Evolutionary conservation across 2,113 vertebrate genomes (phyloP).

Genomic region (Toxostoma redivivum): DNA sequence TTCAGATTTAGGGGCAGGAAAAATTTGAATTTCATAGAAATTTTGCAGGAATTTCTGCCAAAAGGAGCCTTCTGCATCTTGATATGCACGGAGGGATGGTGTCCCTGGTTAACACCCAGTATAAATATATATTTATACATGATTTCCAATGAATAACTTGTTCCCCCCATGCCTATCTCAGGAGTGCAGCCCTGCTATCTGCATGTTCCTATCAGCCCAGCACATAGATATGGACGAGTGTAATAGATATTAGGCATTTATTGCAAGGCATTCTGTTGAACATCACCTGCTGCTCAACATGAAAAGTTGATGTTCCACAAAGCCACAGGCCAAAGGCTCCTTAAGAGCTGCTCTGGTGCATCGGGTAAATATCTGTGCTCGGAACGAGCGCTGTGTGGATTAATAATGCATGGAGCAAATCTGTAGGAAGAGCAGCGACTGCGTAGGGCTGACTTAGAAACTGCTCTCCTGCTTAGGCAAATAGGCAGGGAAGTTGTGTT

Average conservation of each 20-base stretch:
- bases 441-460: neutral
- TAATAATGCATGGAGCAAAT: constrained; percentile 49
- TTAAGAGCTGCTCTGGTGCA: constrained; percentile 4
- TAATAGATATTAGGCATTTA: constrained; percentile 42
- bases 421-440: neutral
- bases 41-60: neutral
- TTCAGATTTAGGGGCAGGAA: neutral
- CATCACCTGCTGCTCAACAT: constrained; percentile 62
- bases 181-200: constrained; percentile 36
- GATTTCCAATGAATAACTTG: constrained; percentile 13
- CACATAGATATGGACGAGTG: neutral
- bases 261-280: constrained; percentile 22
- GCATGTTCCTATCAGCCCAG: neutral
- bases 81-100: fast-evolving
- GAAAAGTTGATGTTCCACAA: constrained; percentile 53
- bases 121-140: neutral
- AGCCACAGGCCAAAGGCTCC: constrained; percentile 31
- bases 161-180: neutral
- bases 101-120: neutral
- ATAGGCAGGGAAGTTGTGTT: constrained; percentile 1
- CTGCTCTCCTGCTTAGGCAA: neutral
- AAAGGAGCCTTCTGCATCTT: neutral
- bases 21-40: neutral
- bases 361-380: constrained; percentile 19
- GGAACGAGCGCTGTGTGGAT: neutral